These are phyloP conservation scores for Zaprionus camerounensis DNA, from an alignment of 1,140 invertebrate genomes.

Conservation along the genomic window DNA sequence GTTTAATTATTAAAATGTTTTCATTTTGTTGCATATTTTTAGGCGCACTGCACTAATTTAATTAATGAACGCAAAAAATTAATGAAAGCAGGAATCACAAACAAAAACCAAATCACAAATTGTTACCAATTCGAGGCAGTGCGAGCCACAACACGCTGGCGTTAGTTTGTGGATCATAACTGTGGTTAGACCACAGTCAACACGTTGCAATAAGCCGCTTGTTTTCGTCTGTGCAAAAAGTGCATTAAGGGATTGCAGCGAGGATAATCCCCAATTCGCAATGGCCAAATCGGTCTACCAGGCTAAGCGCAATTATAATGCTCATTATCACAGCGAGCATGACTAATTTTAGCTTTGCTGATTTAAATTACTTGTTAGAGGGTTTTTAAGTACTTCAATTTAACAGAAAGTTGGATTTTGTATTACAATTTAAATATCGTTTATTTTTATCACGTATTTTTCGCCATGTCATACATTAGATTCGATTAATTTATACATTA, in stretches of 20 bases:
- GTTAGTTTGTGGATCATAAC: constrained; percentile 44
- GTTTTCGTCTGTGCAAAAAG: constrained; percentile 2
- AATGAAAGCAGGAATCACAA: constrained; percentile 16
- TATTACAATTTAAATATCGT: too few relatives aligned
- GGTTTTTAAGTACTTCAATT: too few relatives aligned
- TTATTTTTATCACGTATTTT: too few relatives aligned
- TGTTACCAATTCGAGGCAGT: background rate
- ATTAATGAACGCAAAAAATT: constrained; percentile 57
- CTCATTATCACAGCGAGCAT: background rate
- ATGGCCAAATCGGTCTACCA: too few relatives aligned
- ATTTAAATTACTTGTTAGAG: background rate
- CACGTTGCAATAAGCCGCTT: constrained; percentile 23
- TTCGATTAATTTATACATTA: too few relatives aligned
- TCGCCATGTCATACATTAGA: too few relatives aligned
- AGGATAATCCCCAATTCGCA: constrained; percentile 15
- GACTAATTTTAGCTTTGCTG: background rate
- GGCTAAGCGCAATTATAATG: background rate
- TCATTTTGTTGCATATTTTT: constrained; percentile 63
- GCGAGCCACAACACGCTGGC: constrained; percentile 7
- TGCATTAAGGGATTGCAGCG: constrained; percentile 16
- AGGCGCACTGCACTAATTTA: constrained; percentile 62
- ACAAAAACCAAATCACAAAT: constrained; percentile 10
- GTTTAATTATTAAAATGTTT: constrained; percentile 81
- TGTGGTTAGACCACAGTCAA: constrained; percentile 64
- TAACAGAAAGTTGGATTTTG: too few relatives aligned